Evolutionary conservation across 64 coral and sea anemone species (phyloP), one percentile per base, ranked within the genome.

Genomic region (Cladopsammia gracilis): DNA sequence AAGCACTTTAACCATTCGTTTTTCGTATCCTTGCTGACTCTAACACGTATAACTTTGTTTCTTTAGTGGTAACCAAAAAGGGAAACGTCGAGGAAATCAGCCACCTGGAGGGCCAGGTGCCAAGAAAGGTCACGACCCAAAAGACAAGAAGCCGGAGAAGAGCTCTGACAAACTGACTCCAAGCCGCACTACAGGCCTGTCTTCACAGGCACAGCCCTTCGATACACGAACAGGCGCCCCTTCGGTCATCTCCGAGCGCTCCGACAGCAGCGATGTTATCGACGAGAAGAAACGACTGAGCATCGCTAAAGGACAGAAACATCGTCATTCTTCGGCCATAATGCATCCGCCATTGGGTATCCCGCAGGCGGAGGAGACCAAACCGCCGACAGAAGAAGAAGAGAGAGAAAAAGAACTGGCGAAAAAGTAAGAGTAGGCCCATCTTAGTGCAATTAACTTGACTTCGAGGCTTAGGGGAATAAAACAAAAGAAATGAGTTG

Each of bases 241-340:
- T 14, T 98, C 97, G 4, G 94, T 93, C 20, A 93, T 98, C 25
- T 98, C 97, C 1, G 97, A 98, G 87, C 87, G 97, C 18, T 98
- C 97, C 6, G 97, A 98, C 82, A 98, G 97, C 44, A 93, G 86
- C 77, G 97, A 98, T 64, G 87, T 90, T 18, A 84, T 78, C 14
- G 97, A 96, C 54, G 97, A 98, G 3, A 96, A 93, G 45, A 98
- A 98, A 77, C 73, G 92, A 58, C 82, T 90, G 48, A 96, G 87
- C 76, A 64, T 98, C 15, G 82, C 70, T 9, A 98, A 98, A 64
- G 24, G 13, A 4, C 56, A 68, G 20, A 98, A 78, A 20, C 94
- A 96, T 88, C 95, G 80, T 0, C 91, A 86, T 12, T 89, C 87
- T 13, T 79, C 94, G 15, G 96, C 98, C 7, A 92, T 87, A 7